Evolutionary conservation across 92 coral and sea anemone genomes (phyloP).

Genomic region (Paramuricea clavata): DNA sequence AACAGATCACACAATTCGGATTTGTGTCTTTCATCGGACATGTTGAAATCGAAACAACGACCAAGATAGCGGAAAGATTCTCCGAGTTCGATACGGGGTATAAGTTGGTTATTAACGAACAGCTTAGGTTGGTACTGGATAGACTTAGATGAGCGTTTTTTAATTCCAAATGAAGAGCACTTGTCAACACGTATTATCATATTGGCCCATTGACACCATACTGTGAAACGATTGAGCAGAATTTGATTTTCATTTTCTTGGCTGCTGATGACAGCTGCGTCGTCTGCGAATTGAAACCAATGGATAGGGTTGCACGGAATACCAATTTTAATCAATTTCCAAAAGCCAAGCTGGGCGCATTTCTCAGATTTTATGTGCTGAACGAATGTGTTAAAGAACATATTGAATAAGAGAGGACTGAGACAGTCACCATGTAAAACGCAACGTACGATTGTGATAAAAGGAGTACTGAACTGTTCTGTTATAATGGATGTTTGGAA

Average conservation of each 20-base stretch:
- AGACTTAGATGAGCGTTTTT: constrained; percentile 13
- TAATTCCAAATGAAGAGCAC: constrained; percentile 45
- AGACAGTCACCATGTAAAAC: constrained; percentile 62
- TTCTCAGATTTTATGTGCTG: constrained; percentile 60
- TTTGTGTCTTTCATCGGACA: constrained; percentile 49
- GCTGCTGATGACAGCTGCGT: too few species aligned
- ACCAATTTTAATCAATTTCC: constrained; percentile 18
- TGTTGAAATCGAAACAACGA: constrained; percentile 41
- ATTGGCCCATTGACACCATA: constrained; percentile 59
- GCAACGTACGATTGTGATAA: constrained; percentile 51
- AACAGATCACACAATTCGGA: constrained; percentile 12
- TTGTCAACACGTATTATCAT: constrained; percentile 54
- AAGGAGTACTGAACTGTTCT: constrained; percentile 48
- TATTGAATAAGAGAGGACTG: constrained; percentile 40
- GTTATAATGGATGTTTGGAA: constrained; percentile 48
- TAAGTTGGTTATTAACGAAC: constrained; percentile 33
- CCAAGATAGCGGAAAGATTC: constrained; percentile 52
- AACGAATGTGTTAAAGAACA: constrained; percentile 53
- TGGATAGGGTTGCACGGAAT: too few species aligned
- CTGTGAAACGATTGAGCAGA: constrained; percentile 49
- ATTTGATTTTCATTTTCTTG: too few species aligned
- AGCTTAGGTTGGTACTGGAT: constrained; percentile 55
- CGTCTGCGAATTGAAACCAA: too few species aligned
- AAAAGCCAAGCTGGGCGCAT: constrained; percentile 63
- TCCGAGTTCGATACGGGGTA: constrained; percentile 51